phyloP scores from a whole-genome alignment of 23 tunicate species.

The Diplosoma virens region DNA sequence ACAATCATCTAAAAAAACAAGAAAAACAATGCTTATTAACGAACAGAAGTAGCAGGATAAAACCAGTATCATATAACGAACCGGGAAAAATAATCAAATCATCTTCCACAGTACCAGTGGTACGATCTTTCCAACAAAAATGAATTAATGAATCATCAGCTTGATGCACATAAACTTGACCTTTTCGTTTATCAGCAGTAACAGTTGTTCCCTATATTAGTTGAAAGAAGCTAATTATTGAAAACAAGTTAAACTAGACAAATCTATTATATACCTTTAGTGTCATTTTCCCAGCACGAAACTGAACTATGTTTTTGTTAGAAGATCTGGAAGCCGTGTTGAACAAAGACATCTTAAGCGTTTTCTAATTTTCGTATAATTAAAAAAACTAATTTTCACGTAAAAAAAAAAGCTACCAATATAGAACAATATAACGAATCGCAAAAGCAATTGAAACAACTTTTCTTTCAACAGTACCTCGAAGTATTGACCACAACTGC shows the following conservation, averaged over 20 bases:
- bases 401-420: neutral
- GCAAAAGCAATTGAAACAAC: too few species aligned
- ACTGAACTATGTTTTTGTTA: conserved; percentile 73
- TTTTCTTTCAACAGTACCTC: too few species aligned
- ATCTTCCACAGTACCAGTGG: conserved; percentile 82
- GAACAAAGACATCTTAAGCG: conserved; percentile 54
- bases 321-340: conserved; percentile 38
- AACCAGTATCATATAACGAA: too few species aligned
- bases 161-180: conserved; percentile 77
- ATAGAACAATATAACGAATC: too few species aligned
- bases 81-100: conserved; percentile 96
- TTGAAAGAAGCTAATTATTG: neutral
- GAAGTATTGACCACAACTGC: too few species aligned
- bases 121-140: conserved; percentile 97
- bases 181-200: conserved; percentile 87
- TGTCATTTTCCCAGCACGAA: conserved; percentile 83
- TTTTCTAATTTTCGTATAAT: neutral
- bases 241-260: neutral
- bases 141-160: conserved; percentile 78
- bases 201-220: conserved; percentile 85
- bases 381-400: neutral
- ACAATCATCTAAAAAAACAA: conserved; percentile 81
- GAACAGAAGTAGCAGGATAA: too few species aligned
- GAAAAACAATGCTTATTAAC: too few species aligned
- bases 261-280: conserved; percentile 31